phyloP scores from a whole-genome alignment of 2,888 invertebrate species.

The Caenorhabditis virilis region DNA sequence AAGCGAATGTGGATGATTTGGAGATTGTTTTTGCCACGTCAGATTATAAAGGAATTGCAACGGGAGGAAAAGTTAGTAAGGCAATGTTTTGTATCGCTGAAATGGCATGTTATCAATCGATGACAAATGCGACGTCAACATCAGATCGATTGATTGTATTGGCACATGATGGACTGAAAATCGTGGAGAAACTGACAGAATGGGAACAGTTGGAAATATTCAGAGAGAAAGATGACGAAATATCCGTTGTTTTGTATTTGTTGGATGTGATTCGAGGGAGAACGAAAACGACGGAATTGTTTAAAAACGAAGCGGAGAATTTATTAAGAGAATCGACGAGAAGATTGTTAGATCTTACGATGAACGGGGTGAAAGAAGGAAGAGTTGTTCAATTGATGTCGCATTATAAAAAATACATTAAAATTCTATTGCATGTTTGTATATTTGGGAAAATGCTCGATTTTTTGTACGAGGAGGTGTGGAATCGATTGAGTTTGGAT shows the following conservation, averaged over 20 bases:
- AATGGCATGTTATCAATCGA: slow-evolving; percentile 58
- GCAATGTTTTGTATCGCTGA: slow-evolving; percentile 75
- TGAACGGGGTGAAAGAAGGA: slow-evolving; percentile 47
- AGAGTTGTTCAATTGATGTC: slow-evolving; percentile 47
- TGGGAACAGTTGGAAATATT: slow-evolving; percentile 55
- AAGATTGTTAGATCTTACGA: slow-evolving; percentile 51
- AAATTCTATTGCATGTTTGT: slow-evolving; percentile 51
- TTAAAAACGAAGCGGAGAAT: slow-evolving; percentile 1
- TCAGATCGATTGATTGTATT: slow-evolving; percentile 39
- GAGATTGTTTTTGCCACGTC: slow-evolving; percentile 71
- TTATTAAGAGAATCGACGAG: slow-evolving; percentile 25
- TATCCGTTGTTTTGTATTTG: slow-evolving; percentile 44
- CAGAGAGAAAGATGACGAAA: slow-evolving; percentile 39
- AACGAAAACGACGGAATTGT: slow-evolving; percentile 11
- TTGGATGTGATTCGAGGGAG: slow-evolving; percentile 42
- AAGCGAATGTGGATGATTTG: slow-evolving; percentile 62
- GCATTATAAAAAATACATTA: slow-evolving; percentile 59
- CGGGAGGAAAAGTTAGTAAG: slow-evolving; percentile 88
- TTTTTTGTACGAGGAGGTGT: slow-evolving; percentile 75
- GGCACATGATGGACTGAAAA: slow-evolving; percentile 49
- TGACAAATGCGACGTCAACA: slow-evolving; percentile 30
- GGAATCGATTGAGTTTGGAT: slow-evolving; percentile 72
- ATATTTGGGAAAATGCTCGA: slow-evolving; percentile 24
- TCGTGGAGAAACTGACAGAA: slow-evolving; percentile 44
- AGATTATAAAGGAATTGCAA: slow-evolving; percentile 79